Evolutionary conservation across 2,113 vertebrate genomes (phyloP).

Genomic region (Gymnocephalus cernua): DNA sequence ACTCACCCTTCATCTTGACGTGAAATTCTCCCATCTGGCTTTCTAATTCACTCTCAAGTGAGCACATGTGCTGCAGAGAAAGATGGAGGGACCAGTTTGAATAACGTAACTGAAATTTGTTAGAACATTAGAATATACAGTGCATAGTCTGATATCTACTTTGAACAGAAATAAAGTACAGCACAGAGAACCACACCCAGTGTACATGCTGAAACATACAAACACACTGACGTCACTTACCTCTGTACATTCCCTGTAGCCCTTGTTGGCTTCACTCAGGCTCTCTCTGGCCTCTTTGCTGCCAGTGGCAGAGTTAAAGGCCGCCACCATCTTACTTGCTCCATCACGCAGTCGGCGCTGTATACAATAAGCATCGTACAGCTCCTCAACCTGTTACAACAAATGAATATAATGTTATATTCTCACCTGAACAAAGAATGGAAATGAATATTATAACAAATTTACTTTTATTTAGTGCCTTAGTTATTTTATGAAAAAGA

Average conservation of each 20-base stretch:
- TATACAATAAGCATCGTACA: slow-evolving; percentile 97
- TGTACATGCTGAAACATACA: background rate
- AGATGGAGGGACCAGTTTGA: slow-evolving; percentile 4
- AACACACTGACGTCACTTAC: slow-evolving; percentile 74
- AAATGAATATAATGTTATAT: background rate
- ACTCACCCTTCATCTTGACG: slow-evolving; percentile 97
- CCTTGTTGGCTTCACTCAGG: slow-evolving; percentile 94
- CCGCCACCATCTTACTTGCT: slow-evolving; percentile 98
- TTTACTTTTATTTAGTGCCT: background rate
- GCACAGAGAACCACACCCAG: background rate
- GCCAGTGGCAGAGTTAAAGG: slow-evolving; percentile 91
- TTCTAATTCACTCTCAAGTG: slow-evolving; percentile 95
- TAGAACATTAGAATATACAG: background rate
- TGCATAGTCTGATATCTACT: background rate
- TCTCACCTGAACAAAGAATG: background rate
- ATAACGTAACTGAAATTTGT: background rate
- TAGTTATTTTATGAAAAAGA: background rate
- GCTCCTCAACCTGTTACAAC: slow-evolving; percentile 91
- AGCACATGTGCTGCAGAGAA: slow-evolving; percentile 92
- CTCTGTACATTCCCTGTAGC: slow-evolving; percentile 97
- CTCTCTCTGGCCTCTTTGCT: slow-evolving; percentile 96
- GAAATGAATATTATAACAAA: background rate
- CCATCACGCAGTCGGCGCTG: slow-evolving; percentile 94
- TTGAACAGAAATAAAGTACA: background rate
- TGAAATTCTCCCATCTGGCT: slow-evolving; percentile 98